Evolutionary conservation across 1,140 invertebrate genomes (phyloP).

Genomic region (Ceratosolen solmsi): DNA sequence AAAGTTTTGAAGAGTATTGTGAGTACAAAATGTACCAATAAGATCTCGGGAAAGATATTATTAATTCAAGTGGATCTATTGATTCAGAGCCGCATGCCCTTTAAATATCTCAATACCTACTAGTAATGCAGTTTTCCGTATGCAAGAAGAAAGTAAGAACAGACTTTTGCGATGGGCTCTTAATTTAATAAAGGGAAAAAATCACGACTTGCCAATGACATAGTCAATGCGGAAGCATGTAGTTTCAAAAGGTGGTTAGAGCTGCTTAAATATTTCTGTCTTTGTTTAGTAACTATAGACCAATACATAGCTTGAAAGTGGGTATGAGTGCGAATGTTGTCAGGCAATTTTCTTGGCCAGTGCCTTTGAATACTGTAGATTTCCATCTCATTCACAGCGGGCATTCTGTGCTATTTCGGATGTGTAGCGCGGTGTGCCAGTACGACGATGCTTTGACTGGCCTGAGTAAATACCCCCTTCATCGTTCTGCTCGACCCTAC

Average conservation of each 20-base stretch:
- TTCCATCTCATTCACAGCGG: slow-evolving; percentile 69
- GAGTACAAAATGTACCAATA: no score
- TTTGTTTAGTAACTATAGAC: slow-evolving; percentile 18
- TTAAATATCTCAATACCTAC: no score
- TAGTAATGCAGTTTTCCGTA: no score
- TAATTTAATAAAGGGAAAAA: slow-evolving; percentile 7
- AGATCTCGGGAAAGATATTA: no score
- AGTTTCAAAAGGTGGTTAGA: no score
- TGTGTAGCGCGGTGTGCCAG: slow-evolving; percentile 49
- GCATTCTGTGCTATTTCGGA: slow-evolving; percentile 48
- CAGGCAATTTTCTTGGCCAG: slow-evolving; percentile 75
- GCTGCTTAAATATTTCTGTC: not conserved
- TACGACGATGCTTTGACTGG: slow-evolving; percentile 28
- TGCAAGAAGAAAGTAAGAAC: no score
- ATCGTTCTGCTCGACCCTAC: slow-evolving; percentile 42
- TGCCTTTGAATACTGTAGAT: slow-evolving; percentile 73
- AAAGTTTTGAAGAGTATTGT: no score
- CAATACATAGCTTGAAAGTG: not conserved
- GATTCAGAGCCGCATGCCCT: no score
- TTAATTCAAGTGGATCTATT: no score
- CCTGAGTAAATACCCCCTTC: slow-evolving; percentile 70
- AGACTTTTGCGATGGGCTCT: no score
- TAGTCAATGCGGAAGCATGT: not conserved
- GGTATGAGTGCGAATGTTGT: slow-evolving; percentile 68
- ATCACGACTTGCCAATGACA: not conserved